Conservation (phyloP, 2,797 vertebrate species). For the Galagoides demidoff region DNA sequence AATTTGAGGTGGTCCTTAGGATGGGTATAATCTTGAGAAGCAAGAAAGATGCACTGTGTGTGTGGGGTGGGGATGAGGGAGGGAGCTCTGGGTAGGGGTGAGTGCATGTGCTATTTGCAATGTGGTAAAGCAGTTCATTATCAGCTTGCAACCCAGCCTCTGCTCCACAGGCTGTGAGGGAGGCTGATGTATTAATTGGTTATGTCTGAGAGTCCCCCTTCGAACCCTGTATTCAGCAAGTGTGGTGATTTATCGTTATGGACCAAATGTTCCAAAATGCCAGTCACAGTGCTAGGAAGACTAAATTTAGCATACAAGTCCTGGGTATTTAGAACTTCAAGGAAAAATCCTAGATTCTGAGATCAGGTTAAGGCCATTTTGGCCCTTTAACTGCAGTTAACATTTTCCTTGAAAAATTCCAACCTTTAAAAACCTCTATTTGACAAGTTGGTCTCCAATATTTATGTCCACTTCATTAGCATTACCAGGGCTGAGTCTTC, state of each 20-base stretch:
- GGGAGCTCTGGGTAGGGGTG: neutral
- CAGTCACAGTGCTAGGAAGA: constrained; percentile 56
- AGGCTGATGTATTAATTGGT: constrained; percentile 72
- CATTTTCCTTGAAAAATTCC: constrained; percentile 74
- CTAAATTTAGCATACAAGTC: constrained; percentile 74
- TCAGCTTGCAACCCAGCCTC: neutral
- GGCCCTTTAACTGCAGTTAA: constrained; percentile 71
- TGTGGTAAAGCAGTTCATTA: constrained; percentile 49
- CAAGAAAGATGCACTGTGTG: neutral
- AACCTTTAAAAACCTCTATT: constrained; percentile 71
- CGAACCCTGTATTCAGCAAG: constrained; percentile 66
- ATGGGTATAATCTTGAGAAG: neutral
- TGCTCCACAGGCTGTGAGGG: neutral
- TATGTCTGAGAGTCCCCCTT: neutral
- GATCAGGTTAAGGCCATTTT: constrained; percentile 71
- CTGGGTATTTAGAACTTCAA: constrained; percentile 75
- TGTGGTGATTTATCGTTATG: constrained; percentile 59
- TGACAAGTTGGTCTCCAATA: constrained; percentile 75
- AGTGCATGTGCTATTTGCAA: constrained; percentile 7
- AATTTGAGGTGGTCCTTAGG: constrained; percentile 2
- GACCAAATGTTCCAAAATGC: constrained; percentile 75
- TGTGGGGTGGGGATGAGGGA: neutral
- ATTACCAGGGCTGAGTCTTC: constrained; percentile 78
- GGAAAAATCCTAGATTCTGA: constrained; percentile 76
- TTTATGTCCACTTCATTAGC: constrained; percentile 74